Base-by-base conservation (phyloP, 2,113 vertebrate species). In the Pristiophorus japonicus region DNA sequence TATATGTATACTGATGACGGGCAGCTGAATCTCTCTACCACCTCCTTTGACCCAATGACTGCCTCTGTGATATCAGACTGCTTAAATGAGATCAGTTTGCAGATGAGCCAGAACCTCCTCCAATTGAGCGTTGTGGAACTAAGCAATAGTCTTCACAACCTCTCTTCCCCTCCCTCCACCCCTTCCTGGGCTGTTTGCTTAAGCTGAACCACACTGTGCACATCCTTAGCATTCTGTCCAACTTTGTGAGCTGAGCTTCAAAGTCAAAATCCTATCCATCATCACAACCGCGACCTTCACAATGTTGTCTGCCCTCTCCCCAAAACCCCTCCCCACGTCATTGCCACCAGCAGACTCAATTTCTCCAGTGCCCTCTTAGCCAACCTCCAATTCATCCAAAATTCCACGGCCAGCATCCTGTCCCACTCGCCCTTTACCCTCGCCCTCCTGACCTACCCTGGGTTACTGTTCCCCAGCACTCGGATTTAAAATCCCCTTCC, bases 401-500 rank as follows among this genome's bases (percentile, higher is more conserved):
- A 59, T 24, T 90, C 87, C 55, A 62, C 87, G n/a, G 30, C 87
- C 11, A 38, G 14, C 12, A 38, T 75, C 11, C 6, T 90, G 87
- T 90, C 47, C 47, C 27, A 62, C 12, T 75, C n/a, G 10, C 34
- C 12, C 30, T 90, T 38, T 34, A n/a, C 11, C 73, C 55, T 62
- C 62, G 55, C 88, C 34, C 55, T 78, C 4, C 51, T 51, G 51
- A 63, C 6, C 30, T 63, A n/a, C 30, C 1, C 34, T 78, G 75
- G 55, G 34, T 62, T 16, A 62, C 12, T 38, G 14, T n/a, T 14
- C 88, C 88, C 88, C 55, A 62, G 16, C 59, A 91, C 34, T 91
- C 63, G 88, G 88, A 34, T 63, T 91, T 90, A 90, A 90, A 90
- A n/a, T 59, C 51, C 18, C 87, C 51, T 90, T 90, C n/a, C 34